A percentile compares a stretch with the other conserved stretches of the same genome.
These are phyloP conservation scores for Teleopsis dalmanni DNA, from an alignment of 1,140 invertebrate species.

Conservation along the genomic window DNA sequence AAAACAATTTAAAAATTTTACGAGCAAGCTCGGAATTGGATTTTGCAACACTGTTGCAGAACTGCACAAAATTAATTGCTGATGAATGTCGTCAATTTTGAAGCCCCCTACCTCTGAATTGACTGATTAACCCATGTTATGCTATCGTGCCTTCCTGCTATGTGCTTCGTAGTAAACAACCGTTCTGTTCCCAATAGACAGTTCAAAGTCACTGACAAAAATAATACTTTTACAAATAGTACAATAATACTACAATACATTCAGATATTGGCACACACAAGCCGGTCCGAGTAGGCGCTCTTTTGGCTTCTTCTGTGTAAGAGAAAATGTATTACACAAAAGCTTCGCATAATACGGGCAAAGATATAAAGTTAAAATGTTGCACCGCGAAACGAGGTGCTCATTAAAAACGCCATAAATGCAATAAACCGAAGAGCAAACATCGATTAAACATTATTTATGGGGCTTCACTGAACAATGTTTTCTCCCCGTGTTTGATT, in stretches of 20 bases:
- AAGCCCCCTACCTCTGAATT: neutral
- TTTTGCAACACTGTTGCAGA: constrained; percentile 34
- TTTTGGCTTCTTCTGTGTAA: constrained; percentile 8
- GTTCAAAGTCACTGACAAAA: constrained; percentile 43
- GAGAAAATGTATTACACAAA: no score
- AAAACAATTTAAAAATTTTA: neutral
- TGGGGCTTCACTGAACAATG: constrained; percentile 35
- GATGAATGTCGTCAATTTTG: constrained; percentile 29
- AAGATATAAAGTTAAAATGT: constrained; percentile 41
- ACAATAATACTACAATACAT: neutral
- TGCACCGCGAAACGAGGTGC: constrained; percentile 30
- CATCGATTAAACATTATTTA: constrained; percentile 46
- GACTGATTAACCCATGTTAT: neutral
- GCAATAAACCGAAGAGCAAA: constrained; percentile 46
- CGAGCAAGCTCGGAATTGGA: constrained; percentile 11
- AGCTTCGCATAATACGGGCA: no score
- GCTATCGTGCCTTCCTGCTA: neutral
- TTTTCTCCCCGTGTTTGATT: neutral
- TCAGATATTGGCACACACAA: neutral
- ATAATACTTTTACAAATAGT: constrained; percentile 15
- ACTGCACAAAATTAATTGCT: constrained; percentile 40
- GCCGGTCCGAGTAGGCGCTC: constrained; percentile 1
- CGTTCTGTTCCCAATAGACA: constrained; percentile 3
- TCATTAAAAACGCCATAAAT: constrained; percentile 46
- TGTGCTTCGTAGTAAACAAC: constrained; percentile 1